phyloP scores from a whole-genome alignment of 2,113 vertebrate genomes.

The Triplophysa tibetana region DNA sequence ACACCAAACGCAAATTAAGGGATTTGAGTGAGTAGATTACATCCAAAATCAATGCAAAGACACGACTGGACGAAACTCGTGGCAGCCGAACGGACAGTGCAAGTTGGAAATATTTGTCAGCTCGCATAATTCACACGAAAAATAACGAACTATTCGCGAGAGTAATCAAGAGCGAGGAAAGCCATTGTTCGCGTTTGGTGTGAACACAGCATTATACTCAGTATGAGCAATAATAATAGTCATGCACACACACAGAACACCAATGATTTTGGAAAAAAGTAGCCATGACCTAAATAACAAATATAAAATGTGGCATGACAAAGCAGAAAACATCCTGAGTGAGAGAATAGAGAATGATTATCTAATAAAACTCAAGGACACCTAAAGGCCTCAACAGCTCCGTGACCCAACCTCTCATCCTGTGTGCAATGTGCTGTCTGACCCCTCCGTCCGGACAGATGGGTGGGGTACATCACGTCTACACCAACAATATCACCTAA shows the following conservation, averaged over 20 bases:
- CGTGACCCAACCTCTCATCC: conserved; percentile 22
- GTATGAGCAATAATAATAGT: neutral
- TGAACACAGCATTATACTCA: too few species aligned
- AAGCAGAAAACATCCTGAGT: conserved; percentile 19
- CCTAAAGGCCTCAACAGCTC: conserved; percentile 4
- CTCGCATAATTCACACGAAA: too few species aligned
- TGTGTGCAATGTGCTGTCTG: conserved; percentile 38
- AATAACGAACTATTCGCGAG: too few species aligned
- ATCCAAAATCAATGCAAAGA: too few species aligned
- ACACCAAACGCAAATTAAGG: too few species aligned
- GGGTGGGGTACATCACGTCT: neutral
- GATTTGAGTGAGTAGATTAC: too few species aligned
- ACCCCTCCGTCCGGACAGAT: conserved; percentile 65
- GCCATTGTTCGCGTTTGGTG: too few species aligned
- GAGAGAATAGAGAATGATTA: conserved; percentile 21
- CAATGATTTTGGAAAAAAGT: neutral
- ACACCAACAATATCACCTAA: neutral
- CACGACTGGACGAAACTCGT: too few species aligned
- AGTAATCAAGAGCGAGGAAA: too few species aligned
- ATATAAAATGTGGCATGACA: conserved; percentile 29
- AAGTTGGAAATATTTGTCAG: too few species aligned
- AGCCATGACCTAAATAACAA: conserved; percentile 22
- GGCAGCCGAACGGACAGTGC: too few species aligned
- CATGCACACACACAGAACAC: neutral
- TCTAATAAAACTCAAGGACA: conserved; percentile 34